Evolutionary conservation across 2,888 invertebrate genomes (phyloP), one percentile per base, ranked within the genome.

Genomic region (Drosophila nigritarsus): DNA sequence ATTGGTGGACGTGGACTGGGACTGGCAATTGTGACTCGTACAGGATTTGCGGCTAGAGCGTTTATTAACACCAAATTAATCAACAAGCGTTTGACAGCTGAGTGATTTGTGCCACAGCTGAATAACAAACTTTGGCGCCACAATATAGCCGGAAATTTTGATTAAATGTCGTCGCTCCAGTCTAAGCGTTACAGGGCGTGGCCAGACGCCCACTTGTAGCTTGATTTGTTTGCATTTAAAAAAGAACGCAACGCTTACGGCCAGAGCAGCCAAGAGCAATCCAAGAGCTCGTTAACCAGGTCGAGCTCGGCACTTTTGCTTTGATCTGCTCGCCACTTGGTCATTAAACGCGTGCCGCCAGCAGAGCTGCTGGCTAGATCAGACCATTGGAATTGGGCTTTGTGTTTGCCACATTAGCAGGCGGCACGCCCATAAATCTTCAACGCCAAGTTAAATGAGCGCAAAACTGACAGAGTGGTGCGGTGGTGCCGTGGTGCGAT

Each of bases 1-100:
- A 83, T 83, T 88, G 86, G 74, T 61, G 70, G 73, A 76, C 72
- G 67, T 65, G 77, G 69, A 65, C 73, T 54, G 32, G 27, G 45
- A 56, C 34, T 49, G 32, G 54, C 40, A 45, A 45, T 58, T 42
- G 42, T 30, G 29, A 18, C 56, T 64, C 7, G 34, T n/a, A 34
- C 64, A 71, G 77, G 80, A 80, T 77, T 71, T 76, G 67, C 36
- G 55, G 73, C 54, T 54, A 64, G 20, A 77, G 66, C 88, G 78
- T 80, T 82, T 85, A 89, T 87, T 89, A 85, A 82, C 89, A 84
- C 87, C 85, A 87, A 87, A 89, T 85, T 89, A 85, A 85, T 85
- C 89, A 85, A 82, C 85, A 65, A 80, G 75, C 87, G 82, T 89
- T 82, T 89, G 87, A 87, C 87, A 87, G 85, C 63, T 87, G 89